Conservation (phyloP, 1,140 invertebrate species). For the Calephelis virginiensis region DNA sequence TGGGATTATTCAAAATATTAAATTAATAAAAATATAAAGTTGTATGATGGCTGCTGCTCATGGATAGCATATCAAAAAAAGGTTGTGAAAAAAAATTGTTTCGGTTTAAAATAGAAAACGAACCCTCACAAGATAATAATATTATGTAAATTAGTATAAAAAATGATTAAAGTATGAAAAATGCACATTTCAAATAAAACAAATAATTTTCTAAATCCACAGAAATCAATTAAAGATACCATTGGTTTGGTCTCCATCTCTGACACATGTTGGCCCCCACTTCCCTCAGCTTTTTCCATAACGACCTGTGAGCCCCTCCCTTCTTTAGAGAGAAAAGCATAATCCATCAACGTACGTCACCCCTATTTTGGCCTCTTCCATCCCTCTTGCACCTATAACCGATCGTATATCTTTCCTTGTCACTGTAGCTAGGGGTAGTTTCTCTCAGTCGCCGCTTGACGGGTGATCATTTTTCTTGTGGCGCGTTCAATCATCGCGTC, state of each 20-base stretch:
- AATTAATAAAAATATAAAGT: too few species aligned
- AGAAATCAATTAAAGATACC: constrained; percentile 72
- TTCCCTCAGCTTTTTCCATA: constrained; percentile 79
- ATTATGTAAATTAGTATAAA: neutral
- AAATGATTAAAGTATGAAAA: constrained; percentile 4
- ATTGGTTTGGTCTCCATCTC: constrained; percentile 62
- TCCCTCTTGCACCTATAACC: constrained; percentile 45
- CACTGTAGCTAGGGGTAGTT: constrained; percentile 77
- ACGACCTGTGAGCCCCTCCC: constrained; percentile 79
- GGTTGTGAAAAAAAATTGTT: too few species aligned
- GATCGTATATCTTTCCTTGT: constrained; percentile 50
- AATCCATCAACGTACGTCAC: constrained; percentile 80
- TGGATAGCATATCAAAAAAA: too few species aligned
- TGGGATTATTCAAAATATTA: too few species aligned
- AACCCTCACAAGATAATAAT: too few species aligned
- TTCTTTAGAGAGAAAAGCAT: constrained; percentile 80
- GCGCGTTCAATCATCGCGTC: constrained; percentile 80
- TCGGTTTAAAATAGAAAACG: too few species aligned
- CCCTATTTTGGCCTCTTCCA: constrained; percentile 74
- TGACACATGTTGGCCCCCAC: constrained; percentile 74
- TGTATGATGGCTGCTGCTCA: too few species aligned
- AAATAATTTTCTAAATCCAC: constrained; percentile 36
- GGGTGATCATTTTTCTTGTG: constrained; percentile 80
- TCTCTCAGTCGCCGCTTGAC: constrained; percentile 79
- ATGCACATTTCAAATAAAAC: constrained; percentile 1